Percentiles rank a stretch among this genome's conserved stretches.
These are phyloP conservation scores for Drosophila pruinosa DNA, from an alignment of 1,140 invertebrate species.

Conservation along the genomic window DNA sequence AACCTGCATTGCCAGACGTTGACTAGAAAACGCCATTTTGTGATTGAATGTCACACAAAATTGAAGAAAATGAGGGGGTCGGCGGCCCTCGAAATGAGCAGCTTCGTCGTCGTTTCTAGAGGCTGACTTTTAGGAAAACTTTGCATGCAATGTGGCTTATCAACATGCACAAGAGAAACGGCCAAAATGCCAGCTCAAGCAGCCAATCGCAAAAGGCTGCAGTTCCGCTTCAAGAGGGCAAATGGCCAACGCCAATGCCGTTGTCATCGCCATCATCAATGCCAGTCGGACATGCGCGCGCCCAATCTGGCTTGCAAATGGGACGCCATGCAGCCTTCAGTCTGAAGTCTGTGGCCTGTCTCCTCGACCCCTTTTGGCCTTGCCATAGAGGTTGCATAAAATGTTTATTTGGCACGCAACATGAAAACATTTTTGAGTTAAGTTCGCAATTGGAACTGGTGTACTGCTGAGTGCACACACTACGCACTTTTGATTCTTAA, in stretches of 20 bases:
- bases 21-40: conserved; percentile 82
- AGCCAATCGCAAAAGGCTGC: conserved; percentile 70
- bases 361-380: not conserved
- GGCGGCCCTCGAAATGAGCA: conserved; percentile 3
- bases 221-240: conserved; percentile 40
- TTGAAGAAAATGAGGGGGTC: conserved; percentile 3
- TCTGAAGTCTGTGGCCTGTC: not conserved
- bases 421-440: conserved; percentile 80
- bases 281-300: conserved; percentile 71
- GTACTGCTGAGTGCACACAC: conserved; percentile 40
- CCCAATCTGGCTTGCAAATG: conserved; percentile 79
- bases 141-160: conserved; percentile 72
- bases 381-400: conserved; percentile 44
- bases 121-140: conserved; percentile 33
- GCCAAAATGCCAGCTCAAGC: conserved; percentile 74
- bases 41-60: conserved; percentile 81
- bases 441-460: conserved; percentile 40
- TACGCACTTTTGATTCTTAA: conserved; percentile 79
- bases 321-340: conserved; percentile 13
- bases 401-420: conserved; percentile 78
- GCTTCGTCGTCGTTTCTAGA: conserved; percentile 15
- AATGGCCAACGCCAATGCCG: conserved; percentile 52
- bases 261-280: conserved; percentile 21
- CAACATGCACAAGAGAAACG: conserved; percentile 71
- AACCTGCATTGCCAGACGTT: conserved; percentile 67